Evolutionary conservation across 2,888 invertebrate genomes (phyloP).

Genomic region (Nebria salina): DNA sequence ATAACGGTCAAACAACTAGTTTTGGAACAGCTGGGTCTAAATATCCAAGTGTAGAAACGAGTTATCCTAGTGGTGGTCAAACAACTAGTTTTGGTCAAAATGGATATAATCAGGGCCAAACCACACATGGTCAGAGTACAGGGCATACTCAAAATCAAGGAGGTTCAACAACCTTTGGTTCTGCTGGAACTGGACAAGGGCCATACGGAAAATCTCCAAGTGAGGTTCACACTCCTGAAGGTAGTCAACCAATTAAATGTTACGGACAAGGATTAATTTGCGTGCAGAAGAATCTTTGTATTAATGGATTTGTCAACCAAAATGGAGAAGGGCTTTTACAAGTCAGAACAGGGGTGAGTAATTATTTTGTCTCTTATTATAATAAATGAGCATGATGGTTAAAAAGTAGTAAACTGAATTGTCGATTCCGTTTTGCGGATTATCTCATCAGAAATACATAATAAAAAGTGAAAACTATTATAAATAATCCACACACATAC

Average conservation of each 20-base stretch:
- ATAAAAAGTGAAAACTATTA: constrained; percentile 32
- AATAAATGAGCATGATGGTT: no score
- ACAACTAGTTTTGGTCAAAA: not conserved
- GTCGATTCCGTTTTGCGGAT: no score
- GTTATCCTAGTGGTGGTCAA: constrained; percentile 10
- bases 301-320: constrained; percentile 68
- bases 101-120: no score
- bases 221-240: constrained; percentile 59
- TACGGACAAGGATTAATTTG: constrained; percentile 70
- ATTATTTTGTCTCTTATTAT: constrained; percentile 26
- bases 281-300: constrained; percentile 69
- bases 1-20: not conserved
- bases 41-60: not conserved
- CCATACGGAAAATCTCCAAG: constrained; percentile 50
- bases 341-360: constrained; percentile 67
- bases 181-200: constrained; percentile 16
- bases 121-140: not conserved
- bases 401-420: no score
- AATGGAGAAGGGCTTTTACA: constrained; percentile 65
- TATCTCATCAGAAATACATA: not conserved
- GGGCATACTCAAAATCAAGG: constrained; percentile 9
- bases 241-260: constrained; percentile 66
- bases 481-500: not conserved
- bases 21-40: constrained; percentile 18
- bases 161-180: constrained; percentile 33